A percentile compares a stretch with the other conserved stretches of the same genome.
phyloP scores from a whole-genome alignment of 2,113 vertebrate genomes.

The Aphelocoma coerulescens region DNA sequence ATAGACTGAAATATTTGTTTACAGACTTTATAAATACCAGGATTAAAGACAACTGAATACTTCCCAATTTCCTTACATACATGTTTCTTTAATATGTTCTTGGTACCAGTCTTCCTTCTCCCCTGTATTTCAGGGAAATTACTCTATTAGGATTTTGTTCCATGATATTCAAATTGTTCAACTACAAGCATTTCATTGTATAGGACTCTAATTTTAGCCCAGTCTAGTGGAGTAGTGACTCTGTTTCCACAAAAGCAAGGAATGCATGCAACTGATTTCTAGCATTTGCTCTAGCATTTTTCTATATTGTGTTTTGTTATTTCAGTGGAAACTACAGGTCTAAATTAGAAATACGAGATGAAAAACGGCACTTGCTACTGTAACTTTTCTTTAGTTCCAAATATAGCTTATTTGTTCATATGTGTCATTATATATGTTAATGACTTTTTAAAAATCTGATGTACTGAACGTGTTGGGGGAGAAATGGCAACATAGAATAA shows the following conservation, averaged over 20 bases:
- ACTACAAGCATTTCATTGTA: not conserved
- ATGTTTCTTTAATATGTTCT: not conserved
- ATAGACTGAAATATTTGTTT: not conserved
- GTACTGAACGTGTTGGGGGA: not conserved
- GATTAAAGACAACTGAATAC: not conserved
- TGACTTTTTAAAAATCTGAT: not conserved
- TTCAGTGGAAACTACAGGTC: not conserved
- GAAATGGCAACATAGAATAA: not conserved
- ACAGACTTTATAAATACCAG: not conserved
- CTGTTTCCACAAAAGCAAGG: not conserved
- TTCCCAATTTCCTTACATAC: not conserved
- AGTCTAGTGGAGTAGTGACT: not conserved
- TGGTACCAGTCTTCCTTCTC: not conserved
- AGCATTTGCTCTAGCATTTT: not conserved
- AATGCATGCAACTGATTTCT: not conserved
- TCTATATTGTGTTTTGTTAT: not conserved
- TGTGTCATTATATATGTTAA: not conserved
- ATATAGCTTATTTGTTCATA: not conserved
- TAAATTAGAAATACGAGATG: not conserved
- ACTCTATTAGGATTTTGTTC: not conserved
- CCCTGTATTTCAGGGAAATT: not conserved
- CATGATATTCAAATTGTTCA: not conserved
- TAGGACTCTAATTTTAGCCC: not conserved
- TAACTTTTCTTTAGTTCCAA: not conserved
- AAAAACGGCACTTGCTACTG: not conserved